Evolutionary conservation across 2,797 vertebrate species (phyloP).

Genomic region (Pseudochromis fuscus): DNA sequence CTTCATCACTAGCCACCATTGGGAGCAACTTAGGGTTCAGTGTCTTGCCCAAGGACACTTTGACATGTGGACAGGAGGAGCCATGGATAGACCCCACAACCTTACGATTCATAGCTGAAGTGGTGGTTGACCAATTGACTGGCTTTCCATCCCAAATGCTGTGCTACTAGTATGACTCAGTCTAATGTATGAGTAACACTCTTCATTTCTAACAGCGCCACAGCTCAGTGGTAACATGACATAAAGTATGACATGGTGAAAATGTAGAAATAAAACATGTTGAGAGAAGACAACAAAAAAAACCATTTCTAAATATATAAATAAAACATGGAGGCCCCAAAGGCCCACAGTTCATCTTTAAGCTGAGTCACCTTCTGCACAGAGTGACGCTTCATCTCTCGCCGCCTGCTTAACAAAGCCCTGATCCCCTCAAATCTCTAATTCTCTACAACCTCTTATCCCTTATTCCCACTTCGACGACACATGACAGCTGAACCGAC

Average conservation of each 20-base stretch:
- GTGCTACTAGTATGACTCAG: background rate
- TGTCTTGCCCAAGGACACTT: too few species aligned
- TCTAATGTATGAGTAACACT: background rate
- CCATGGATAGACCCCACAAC: too few species aligned
- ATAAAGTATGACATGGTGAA: background rate
- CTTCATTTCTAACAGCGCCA: too few species aligned
- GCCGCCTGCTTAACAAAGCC: constrained; percentile 1
- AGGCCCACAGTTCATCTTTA: constrained; percentile 2
- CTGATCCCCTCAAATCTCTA: constrained; percentile 23
- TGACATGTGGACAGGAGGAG: too few species aligned
- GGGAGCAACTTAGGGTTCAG: too few species aligned
- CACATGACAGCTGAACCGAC: constrained; percentile 11
- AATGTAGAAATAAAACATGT: background rate
- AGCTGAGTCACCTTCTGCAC: background rate
- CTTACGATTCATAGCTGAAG: too few species aligned
- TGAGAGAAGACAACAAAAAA: background rate
- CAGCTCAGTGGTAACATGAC: background rate
- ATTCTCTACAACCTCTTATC: background rate
- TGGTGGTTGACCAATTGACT: too few species aligned
- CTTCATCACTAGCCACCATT: too few species aligned
- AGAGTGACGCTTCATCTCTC: constrained; percentile 1
- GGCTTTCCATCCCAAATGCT: background rate
- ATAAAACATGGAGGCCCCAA: background rate
- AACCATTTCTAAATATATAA: background rate
- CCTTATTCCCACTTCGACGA: background rate